Evolutionary conservation across 23 tunicate species (phyloP).

Genomic region (Ciona savignyi): DNA sequence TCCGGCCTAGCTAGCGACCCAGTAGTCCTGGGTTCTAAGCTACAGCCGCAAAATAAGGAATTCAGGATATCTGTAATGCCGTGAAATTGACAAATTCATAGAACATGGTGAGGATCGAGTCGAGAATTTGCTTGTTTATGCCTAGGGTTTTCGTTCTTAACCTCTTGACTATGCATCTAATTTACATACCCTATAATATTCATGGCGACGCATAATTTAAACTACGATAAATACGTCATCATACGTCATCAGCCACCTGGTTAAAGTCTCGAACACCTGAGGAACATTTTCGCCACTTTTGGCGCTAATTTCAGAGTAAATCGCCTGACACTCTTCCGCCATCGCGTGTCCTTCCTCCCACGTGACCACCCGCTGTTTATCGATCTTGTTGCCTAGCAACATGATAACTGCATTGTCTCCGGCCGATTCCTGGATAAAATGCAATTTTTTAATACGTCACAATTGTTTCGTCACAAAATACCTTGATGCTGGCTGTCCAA

Average conservation of each 20-base stretch:
- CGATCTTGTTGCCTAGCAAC: constrained; percentile 20
- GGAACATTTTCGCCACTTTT: constrained; percentile 20
- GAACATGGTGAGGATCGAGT: no score
- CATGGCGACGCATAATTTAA: no score
- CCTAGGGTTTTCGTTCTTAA: no score
- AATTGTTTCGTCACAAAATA: no score
- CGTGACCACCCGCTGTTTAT: neutral
- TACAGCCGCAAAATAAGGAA: no score
- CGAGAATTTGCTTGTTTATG: no score
- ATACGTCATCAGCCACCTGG: neutral
- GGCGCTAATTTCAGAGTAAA: constrained; percentile 5
- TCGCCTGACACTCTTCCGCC: constrained; percentile 4
- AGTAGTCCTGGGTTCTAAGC: no score
- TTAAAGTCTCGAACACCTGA: constrained; percentile 2
- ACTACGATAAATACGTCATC: neutral
- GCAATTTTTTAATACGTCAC: neutral
- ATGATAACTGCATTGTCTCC: constrained; percentile 3
- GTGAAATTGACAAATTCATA: no score
- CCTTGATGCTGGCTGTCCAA: constrained; percentile 20
- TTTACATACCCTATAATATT: no score
- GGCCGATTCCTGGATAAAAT: neutral
- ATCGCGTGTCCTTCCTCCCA: constrained; percentile 2
- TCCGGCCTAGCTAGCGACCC: no score
- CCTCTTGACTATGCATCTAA: no score
- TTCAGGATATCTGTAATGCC: no score